Conservation (phyloP, 2,797 vertebrate genomes). For the Geotrypetes seraphini region DNA sequence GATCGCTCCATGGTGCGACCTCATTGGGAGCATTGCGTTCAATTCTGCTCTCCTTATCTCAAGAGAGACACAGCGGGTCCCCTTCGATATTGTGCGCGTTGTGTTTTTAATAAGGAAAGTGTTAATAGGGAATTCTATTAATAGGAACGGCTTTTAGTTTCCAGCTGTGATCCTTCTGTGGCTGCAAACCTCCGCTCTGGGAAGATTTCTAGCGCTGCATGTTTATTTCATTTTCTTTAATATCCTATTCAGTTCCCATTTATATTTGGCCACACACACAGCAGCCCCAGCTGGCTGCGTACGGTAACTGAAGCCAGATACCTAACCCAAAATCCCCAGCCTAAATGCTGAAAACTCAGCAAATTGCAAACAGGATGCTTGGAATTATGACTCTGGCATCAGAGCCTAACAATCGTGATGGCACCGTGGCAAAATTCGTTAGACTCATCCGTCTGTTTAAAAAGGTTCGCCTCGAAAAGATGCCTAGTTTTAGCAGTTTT, state of each 20-base stretch:
- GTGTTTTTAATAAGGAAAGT: background rate
- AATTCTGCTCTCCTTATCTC: too few relatives aligned
- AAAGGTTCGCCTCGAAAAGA: background rate
- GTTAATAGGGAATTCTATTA: background rate
- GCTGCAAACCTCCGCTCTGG: constrained; percentile 29
- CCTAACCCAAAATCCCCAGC: constrained; percentile 14
- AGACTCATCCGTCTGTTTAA: background rate
- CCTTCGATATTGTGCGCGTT: too few relatives aligned
- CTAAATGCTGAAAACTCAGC: constrained; percentile 15
- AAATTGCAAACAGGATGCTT: constrained; percentile 20
- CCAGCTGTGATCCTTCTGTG: constrained; percentile 39
- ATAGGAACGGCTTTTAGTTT: constrained; percentile 40
- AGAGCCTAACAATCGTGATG: background rate
- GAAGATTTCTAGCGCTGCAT: constrained; percentile 34
- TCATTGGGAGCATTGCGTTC: too few relatives aligned
- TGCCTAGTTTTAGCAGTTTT: background rate
- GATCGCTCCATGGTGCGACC: too few relatives aligned
- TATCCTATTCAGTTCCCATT: constrained; percentile 39
- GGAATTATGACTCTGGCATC: constrained; percentile 14
- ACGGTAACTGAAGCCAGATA: constrained; percentile 7
- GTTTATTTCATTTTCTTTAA: constrained; percentile 45
- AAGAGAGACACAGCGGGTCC: too few relatives aligned
- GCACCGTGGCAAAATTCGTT: constrained; percentile 3
- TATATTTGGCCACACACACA: constrained; percentile 39
- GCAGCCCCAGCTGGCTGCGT: constrained; percentile 26